Conservation (phyloP, 1,140 invertebrate species). For the Atta cephalotes region DNA sequence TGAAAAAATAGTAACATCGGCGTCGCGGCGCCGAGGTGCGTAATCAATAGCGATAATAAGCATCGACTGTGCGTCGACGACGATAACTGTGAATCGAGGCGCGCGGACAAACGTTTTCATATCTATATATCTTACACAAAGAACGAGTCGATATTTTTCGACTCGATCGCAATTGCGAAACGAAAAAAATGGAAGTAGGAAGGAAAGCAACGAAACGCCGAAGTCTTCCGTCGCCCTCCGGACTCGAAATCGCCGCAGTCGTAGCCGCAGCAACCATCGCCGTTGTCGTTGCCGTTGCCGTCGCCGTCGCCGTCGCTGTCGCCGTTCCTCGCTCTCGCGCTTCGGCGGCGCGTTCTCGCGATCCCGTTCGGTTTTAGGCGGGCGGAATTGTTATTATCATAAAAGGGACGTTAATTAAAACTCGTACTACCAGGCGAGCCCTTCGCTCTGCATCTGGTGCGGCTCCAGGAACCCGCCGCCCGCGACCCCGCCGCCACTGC, state of each 20-base stretch:
- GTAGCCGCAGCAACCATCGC: background rate
- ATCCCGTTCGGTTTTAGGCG: background rate
- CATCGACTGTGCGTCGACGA: slow-evolving; percentile 69
- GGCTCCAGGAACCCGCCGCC: slow-evolving; percentile 90
- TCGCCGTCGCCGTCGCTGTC: slow-evolving; percentile 1
- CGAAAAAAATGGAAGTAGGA: slow-evolving; percentile 1
- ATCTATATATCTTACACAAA: slow-evolving; percentile 67
- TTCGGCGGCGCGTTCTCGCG: slow-evolving; percentile 13
- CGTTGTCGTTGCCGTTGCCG: background rate
- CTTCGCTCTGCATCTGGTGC: slow-evolving; percentile 91
- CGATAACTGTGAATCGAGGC: slow-evolving; percentile 69
- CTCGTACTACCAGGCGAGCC: slow-evolving; percentile 90
- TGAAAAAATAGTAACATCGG: slow-evolving; percentile 70
- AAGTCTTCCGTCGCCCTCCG: slow-evolving; percentile 37
- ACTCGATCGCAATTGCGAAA: slow-evolving; percentile 20
- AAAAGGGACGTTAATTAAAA: slow-evolving; percentile 79
- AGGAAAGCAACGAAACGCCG: slow-evolving; percentile 28
- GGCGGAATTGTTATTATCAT: slow-evolving; percentile 74
- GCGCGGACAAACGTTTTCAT: slow-evolving; percentile 51
- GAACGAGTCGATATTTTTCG: slow-evolving; percentile 26
- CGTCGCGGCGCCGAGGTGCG: slow-evolving; percentile 44
- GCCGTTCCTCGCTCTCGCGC: background rate
- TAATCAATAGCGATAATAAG: slow-evolving; percentile 74
- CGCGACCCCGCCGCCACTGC: slow-evolving; percentile 86
- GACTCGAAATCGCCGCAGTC: slow-evolving; percentile 24